Base-by-base conservation (phyloP, 2,888 invertebrate species). In the Pristionchus maxplancki region DNA sequence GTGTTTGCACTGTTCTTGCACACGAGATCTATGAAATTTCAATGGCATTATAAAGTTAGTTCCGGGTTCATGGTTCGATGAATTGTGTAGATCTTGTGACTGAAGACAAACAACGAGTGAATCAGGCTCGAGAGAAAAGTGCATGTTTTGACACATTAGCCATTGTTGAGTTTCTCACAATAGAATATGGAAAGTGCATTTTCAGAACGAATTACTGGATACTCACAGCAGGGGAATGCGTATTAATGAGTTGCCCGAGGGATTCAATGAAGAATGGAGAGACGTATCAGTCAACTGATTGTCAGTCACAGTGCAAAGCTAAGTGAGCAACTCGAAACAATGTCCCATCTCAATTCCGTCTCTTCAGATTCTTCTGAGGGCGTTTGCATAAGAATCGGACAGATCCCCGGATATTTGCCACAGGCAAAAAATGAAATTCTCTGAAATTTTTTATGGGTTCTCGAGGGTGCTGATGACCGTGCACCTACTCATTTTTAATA, bases 281-380 rank as follows among this genome's bases (percentile, higher is more conserved):
- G 31, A 37, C 50, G 0, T 82, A 82, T 44, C 31, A 50, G 24
- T 50, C 82, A 20, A 31, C 50, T 9, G 82, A 82, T 53, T 82
- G 82, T 34, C 82, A 53, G 20, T 50, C 82, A 31, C 37, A 53
- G 53, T 82, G 82, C 82, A 82, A 82, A 24, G 82, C 82, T 9
- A 82, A 53, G 82, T 82, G 28, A 81, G 28, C 40, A 44, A 78
- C 37, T 17, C 20, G 17, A 0, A 20, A 78, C 9, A 11, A 20
- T 34, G 4, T n/a, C 11, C 48, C 0, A n/a, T 13, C 24, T 5
- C n/a, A 34, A 34, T 31, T 6, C 3, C 3, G 8, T 34, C 34
- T 24, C 20, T 82, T 53, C 20, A 82, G 82, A 67, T 87, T 87
- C 87, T 92, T n/a, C n/a, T n/a, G n/a, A n/a, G n/a, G n/a, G n/a